A percentile compares a stretch with the other conserved stretches of the same genome.
Conservation (phyloP, 2,113 vertebrate genomes). For the Actenoides hombroni region DNA sequence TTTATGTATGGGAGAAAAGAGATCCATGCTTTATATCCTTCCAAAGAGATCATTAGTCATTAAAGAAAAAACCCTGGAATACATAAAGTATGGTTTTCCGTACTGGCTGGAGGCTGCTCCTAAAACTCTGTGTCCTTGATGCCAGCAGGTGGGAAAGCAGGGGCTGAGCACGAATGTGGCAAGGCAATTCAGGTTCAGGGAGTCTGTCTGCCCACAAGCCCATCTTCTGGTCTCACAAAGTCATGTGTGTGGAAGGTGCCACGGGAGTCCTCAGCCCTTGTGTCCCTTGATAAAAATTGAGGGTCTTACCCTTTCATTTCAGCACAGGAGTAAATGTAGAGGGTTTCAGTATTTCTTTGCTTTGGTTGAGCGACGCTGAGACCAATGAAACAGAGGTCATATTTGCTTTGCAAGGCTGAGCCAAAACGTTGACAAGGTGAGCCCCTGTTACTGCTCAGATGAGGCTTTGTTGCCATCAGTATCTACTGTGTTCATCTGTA, state of each 20-base stretch:
- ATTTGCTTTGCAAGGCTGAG: background rate
- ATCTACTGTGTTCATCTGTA: fast-evolving
- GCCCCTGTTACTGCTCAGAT: background rate
- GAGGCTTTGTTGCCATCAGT: background rate
- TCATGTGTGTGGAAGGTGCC: fast-evolving
- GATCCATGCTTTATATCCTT: background rate
- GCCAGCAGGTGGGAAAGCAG: background rate
- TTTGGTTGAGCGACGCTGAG: background rate
- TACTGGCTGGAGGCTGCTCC: background rate
- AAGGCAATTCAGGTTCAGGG: background rate
- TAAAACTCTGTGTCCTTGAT: background rate
- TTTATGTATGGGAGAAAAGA: conserved; percentile 34
- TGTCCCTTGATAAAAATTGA: background rate
- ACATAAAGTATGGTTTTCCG: fast-evolving
- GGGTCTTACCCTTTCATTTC: background rate
- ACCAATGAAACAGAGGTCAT: background rate
- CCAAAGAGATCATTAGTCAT: background rate
- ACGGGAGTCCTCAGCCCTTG: fast-evolving
- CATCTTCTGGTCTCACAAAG: fast-evolving
- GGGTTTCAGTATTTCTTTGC: background rate
- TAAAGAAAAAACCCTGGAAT: background rate
- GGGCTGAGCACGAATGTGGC: background rate
- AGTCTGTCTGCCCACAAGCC: background rate
- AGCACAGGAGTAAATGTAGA: background rate
- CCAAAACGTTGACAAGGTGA: background rate